A percentile compares a stretch with the other conserved stretches of the same genome.
phyloP scores from a whole-genome alignment of 2,113 vertebrate species.

The Myxocyprinus asiaticus region DNA sequence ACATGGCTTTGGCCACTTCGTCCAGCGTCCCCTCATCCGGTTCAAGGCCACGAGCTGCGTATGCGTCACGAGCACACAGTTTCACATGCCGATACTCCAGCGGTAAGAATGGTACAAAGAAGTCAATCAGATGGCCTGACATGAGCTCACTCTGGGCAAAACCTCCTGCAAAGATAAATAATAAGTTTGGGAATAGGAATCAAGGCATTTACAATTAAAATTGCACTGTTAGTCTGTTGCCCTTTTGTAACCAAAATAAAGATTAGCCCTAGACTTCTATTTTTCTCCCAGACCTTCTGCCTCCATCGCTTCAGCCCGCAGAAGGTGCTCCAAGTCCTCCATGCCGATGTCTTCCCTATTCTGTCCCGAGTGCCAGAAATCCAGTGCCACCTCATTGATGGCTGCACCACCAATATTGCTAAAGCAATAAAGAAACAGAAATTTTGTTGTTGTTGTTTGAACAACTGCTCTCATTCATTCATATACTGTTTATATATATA shows the following conservation, averaged over 20 bases:
- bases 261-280: too few relatives aligned
- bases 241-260: too few relatives aligned
- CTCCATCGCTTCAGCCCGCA: slow-evolving; percentile 77
- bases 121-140: slow-evolving; percentile 84
- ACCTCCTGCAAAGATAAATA: slow-evolving; percentile 60
- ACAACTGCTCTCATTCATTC: too few relatives aligned
- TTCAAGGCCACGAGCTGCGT: slow-evolving; percentile 76
- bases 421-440: slow-evolving; percentile 21
- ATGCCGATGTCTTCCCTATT: slow-evolving; percentile 87
- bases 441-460: not conserved
- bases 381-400: slow-evolving; percentile 87
- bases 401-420: slow-evolving; percentile 87
- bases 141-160: slow-evolving; percentile 84
- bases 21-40: slow-evolving; percentile 80
- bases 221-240: too few relatives aligned
- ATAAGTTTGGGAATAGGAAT: too few relatives aligned
- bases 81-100: slow-evolving; percentile 87
- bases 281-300: slow-evolving; percentile 72
- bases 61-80: slow-evolving; percentile 84
- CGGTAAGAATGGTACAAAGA: slow-evolving; percentile 90
- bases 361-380: slow-evolving; percentile 85
- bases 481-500: too few relatives aligned
- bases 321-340: slow-evolving; percentile 83
- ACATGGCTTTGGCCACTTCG: slow-evolving; percentile 85
- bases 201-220: too few relatives aligned